Percentiles rank a stretch among this genome's conserved stretches.
Conservation (phyloP, 2,888 invertebrate genomes). For the Stenolophus ochropezus region DNA sequence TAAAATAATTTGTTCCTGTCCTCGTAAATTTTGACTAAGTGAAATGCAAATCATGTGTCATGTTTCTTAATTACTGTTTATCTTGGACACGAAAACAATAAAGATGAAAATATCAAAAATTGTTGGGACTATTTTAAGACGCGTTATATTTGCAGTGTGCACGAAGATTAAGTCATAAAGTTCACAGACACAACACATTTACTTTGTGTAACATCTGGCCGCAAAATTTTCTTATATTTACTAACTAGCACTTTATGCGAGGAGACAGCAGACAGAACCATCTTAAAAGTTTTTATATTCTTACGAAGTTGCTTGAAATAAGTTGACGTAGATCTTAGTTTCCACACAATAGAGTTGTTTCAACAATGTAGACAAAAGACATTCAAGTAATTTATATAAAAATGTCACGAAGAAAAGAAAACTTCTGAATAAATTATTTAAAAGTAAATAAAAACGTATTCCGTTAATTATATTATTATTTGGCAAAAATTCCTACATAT, state of each 20-base stretch:
- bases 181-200: constrained; percentile 16
- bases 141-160: neutral
- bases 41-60: constrained; percentile 3
- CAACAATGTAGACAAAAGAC: neutral
- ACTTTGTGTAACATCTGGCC: constrained; percentile 29
- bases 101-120: neutral
- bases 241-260: neutral
- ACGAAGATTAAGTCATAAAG: constrained; percentile 21
- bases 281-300: neutral
- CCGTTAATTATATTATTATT: too few species aligned
- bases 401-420: neutral
- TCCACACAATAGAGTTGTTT: neutral
- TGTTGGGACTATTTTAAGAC: constrained; percentile 9
- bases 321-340: neutral
- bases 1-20: constrained; percentile 6
- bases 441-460: too few species aligned
- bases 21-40: constrained; percentile 20
- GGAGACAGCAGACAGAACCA: neutral
- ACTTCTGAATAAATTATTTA: too few species aligned
- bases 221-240: constrained; percentile 1
- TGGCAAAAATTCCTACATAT: too few species aligned
- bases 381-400: neutral
- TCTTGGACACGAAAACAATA: constrained; percentile 8
- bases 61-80: constrained; percentile 26
- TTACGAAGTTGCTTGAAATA: neutral